These are phyloP conservation scores for Cyanistes caeruleus DNA, from an alignment of 2,113 vertebrate genomes.

Conservation along the genomic window DNA sequence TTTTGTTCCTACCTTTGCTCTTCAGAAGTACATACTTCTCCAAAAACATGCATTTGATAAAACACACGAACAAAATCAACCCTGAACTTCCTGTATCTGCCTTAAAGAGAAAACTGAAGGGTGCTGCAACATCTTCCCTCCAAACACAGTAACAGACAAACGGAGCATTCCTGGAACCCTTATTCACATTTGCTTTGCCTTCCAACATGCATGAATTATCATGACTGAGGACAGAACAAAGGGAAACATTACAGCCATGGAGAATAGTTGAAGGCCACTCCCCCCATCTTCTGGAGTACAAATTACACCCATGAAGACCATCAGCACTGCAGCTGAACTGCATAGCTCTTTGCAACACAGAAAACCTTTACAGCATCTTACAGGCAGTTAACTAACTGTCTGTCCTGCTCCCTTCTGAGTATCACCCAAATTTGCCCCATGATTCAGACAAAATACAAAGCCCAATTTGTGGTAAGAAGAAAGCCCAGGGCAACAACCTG, in stretches of 20 bases:
- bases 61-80: background rate
- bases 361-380: background rate
- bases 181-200: background rate
- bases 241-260: slow-evolving; percentile 60
- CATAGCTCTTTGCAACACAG: background rate
- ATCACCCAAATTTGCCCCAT: background rate
- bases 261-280: slow-evolving; percentile 24
- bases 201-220: slow-evolving; percentile 21
- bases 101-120: background rate
- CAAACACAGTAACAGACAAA: background rate
- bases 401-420: background rate
- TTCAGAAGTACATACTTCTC: background rate
- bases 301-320: background rate
- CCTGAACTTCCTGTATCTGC: background rate
- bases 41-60: background rate
- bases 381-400: background rate
- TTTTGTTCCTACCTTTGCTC: background rate
- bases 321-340: background rate
- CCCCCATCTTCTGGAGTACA: background rate
- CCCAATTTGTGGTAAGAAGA: background rate
- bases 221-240: slow-evolving; percentile 52
- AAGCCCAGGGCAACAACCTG: background rate
- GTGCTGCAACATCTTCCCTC: background rate
- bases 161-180: slow-evolving; percentile 2
- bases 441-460: slow-evolving; percentile 30